phyloP scores from a whole-genome alignment of 2,113 vertebrate genomes.

The Bufo bufo region DNA sequence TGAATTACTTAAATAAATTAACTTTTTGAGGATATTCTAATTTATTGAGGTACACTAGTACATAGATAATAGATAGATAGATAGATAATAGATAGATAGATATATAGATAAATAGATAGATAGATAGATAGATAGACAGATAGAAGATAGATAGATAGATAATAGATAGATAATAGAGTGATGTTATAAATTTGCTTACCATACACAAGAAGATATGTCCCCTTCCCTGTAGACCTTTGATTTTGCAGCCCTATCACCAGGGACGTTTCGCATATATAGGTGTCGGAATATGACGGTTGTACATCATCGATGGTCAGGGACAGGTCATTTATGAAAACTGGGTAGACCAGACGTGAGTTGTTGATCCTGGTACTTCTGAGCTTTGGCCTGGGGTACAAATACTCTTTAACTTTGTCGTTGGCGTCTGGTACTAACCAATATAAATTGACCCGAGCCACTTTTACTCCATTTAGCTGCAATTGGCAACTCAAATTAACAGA shows the following conservation, averaged over 20 bases:
- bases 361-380: background rate
- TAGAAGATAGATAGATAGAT: slow-evolving; percentile 16
- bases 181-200: background rate
- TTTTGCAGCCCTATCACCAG: background rate
- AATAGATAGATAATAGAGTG: background rate
- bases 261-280: background rate
- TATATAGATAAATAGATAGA: background rate
- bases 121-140: slow-evolving; percentile 10
- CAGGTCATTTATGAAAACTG: background rate
- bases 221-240: background rate
- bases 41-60: too few species aligned
- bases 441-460: background rate
- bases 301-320: background rate
- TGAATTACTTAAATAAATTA: too few species aligned
- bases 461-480: background rate
- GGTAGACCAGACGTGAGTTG: background rate
- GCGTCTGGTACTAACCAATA: background rate
- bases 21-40: too few species aligned
- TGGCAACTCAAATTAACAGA: background rate
- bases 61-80: background rate
- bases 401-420: background rate
- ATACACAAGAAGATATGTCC: slow-evolving; percentile 17
- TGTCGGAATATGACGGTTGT: background rate
- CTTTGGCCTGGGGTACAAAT: background rate
- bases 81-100: background rate